Evolutionary conservation across 2,797 vertebrate species (phyloP), one percentile per base, ranked within the genome.

Genomic region (Anableps anableps): DNA sequence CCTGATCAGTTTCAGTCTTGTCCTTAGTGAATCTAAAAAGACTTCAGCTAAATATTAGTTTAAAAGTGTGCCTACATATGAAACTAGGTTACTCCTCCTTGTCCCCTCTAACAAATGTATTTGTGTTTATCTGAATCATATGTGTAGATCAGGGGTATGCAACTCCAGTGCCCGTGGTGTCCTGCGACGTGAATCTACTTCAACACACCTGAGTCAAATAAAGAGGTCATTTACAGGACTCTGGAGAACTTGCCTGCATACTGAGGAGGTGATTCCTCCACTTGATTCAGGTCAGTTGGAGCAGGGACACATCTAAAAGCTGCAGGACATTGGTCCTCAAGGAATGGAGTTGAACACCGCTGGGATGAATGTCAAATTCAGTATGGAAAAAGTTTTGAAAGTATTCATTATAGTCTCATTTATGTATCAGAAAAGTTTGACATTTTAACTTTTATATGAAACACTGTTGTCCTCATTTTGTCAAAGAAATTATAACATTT

Each of bases 401-500:
- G 13, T 47, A 47, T 47, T 50, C 19, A 50, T 19, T 19, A 4
- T 19, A 17, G 45, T 47, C 11, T 5, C 16, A 50, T 16, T 50
- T 50, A 11, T 19, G 19, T 17, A 50, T 50, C 16, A 50, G 16
- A 4, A 50, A 17, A 1, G 48, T 10, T 50, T 50, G 48, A 10
- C 17, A 17, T 2, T 3, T 50, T 48, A 16, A 2, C 2, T 14
- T 48, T 17, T 48, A 45, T 10, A 45, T 45, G 45, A 45, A 45
- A 5, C 4, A 8, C 45, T 45, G 45, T 10, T 45, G 45, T 45
- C 45, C 45, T 21, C 16, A 5, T 50, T 50, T 2, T 50, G 19
- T 43, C 11, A 83, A 84, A 43, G 10, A 70, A 74, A 58, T 53
- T 58, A 19, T 38, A 29, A n/a, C n/a, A n/a, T n/a, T n/a, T n/a